Evolutionary conservation across 2,888 invertebrate genomes (phyloP).

Genomic region (Apotomis turbidana): DNA sequence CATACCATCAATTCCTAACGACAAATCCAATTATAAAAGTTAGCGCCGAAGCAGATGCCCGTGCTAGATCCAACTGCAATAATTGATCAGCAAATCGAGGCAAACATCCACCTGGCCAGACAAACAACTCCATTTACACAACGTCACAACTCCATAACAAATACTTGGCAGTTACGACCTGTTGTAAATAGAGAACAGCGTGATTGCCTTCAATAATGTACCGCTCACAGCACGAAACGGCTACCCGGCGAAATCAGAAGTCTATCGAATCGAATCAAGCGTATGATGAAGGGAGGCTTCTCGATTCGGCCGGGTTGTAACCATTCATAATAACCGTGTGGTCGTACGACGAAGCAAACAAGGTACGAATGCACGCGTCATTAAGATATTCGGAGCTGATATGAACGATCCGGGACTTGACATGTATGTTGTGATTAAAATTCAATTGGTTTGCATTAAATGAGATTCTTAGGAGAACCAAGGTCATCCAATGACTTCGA

Average conservation of each 20-base stretch:
- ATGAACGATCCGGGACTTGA: constrained; percentile 57
- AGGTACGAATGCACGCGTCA: constrained; percentile 69
- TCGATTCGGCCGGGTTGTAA: constrained; percentile 52
- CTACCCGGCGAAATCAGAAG: constrained; percentile 52
- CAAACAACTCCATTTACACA: constrained; percentile 42
- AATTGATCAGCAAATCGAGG: constrained; percentile 75
- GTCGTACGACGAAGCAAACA: constrained; percentile 65
- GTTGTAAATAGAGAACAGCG: too few species aligned
- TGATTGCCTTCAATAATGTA: constrained; percentile 77
- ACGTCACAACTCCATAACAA: neutral
- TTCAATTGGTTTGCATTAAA: neutral
- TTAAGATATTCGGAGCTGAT: constrained; percentile 71
- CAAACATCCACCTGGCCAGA: constrained; percentile 70
- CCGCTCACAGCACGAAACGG: constrained; percentile 67
- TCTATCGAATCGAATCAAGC: constrained; percentile 42
- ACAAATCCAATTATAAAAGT: constrained; percentile 44
- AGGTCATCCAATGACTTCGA: too few species aligned
- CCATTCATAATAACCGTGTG: constrained; percentile 61
- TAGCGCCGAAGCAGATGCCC: constrained; percentile 47
- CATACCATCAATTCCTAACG: constrained; percentile 19
- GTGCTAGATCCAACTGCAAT: constrained; percentile 57
- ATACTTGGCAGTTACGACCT: constrained; percentile 10
- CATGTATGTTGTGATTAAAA: constrained; percentile 40
- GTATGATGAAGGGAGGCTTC: constrained; percentile 44
- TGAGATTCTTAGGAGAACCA: too few species aligned